phyloP scores from a whole-genome alignment of 1,140 invertebrate genomes.

The Augochlora pura region DNA sequence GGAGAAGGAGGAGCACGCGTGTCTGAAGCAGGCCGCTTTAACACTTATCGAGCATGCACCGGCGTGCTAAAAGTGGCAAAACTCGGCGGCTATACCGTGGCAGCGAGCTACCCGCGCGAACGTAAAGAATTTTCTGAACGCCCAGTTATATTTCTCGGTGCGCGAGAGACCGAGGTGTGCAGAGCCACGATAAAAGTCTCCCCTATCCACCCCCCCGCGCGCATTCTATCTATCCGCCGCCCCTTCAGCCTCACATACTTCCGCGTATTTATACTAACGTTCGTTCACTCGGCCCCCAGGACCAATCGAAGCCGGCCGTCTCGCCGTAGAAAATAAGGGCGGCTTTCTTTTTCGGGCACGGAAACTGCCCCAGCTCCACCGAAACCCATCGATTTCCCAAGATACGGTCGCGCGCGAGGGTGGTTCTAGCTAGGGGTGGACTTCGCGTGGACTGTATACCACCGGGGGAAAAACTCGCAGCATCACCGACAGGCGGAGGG shows the following conservation, averaged over 20 bases:
- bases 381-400: neutral
- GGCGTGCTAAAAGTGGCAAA: conserved; percentile 1
- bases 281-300: neutral
- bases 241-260: neutral
- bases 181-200: conserved; percentile 34
- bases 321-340: neutral
- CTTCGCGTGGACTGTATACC: conserved; percentile 3
- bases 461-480: neutral
- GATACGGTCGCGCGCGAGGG: neutral
- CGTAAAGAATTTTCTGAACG: conserved; percentile 38
- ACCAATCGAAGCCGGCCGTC: conserved; percentile 6
- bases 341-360: neutral
- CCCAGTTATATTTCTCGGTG: conserved; percentile 37
- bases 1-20: neutral
- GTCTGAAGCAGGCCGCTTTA: neutral
- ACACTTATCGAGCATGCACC: conserved; percentile 2
- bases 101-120: neutral
- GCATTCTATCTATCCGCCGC: neutral
- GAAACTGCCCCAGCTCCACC: neutral
- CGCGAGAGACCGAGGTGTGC: conserved; percentile 31
- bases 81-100: neutral
- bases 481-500: neutral
- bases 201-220: neutral
- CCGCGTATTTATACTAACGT: neutral
- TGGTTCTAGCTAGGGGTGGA: neutral